These are phyloP conservation scores for Stictocephala bisonia DNA, from an alignment of 2,888 invertebrate genomes.

Conservation along the genomic window DNA sequence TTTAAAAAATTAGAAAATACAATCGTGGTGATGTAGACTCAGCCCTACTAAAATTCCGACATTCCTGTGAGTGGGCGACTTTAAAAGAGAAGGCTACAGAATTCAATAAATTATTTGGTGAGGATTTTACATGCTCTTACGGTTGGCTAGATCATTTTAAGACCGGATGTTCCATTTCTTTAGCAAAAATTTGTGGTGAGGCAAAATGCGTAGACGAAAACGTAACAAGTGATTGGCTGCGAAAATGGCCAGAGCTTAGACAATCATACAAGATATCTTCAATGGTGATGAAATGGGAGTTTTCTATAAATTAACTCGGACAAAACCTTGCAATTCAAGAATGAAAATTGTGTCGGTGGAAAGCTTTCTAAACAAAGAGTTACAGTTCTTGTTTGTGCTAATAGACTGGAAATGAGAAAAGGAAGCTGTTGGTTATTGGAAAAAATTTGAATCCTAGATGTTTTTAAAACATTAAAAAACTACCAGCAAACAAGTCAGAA, in stretches of 20 bases:
- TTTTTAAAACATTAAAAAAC: conserved; percentile 31
- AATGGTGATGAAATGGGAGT: conserved; percentile 58
- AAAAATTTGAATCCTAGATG: conserved; percentile 36
- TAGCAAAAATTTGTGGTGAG: conserved; percentile 40
- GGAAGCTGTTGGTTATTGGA: conserved; percentile 48
- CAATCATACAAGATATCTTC: conserved; percentile 54
- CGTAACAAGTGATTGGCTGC: conserved; percentile 19
- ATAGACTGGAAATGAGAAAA: conserved; percentile 62
- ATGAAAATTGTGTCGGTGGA: conserved; percentile 60
- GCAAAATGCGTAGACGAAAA: conserved; percentile 11
- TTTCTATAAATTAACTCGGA: conserved; percentile 57
- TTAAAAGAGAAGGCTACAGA: conserved; percentile 9
- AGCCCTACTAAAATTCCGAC: conserved; percentile 16
- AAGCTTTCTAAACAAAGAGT: conserved; percentile 59
- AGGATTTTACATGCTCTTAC: conserved; percentile 20
- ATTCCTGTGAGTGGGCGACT: conserved; percentile 31
- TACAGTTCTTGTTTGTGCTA: conserved; percentile 61
- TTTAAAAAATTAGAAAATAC: conserved; percentile 14
- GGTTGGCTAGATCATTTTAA: conserved; percentile 37
- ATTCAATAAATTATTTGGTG: conserved; percentile 21
- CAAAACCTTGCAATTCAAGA: conserved; percentile 58
- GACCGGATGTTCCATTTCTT: conserved; percentile 10
- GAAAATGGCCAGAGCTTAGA: conserved; percentile 6
- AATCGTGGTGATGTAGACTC: conserved; percentile 17
- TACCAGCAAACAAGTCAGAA: conserved; percentile 16